Base-by-base conservation (phyloP, 2,113 vertebrate genomes). In the Brienomyrus brachyistius region DNA sequence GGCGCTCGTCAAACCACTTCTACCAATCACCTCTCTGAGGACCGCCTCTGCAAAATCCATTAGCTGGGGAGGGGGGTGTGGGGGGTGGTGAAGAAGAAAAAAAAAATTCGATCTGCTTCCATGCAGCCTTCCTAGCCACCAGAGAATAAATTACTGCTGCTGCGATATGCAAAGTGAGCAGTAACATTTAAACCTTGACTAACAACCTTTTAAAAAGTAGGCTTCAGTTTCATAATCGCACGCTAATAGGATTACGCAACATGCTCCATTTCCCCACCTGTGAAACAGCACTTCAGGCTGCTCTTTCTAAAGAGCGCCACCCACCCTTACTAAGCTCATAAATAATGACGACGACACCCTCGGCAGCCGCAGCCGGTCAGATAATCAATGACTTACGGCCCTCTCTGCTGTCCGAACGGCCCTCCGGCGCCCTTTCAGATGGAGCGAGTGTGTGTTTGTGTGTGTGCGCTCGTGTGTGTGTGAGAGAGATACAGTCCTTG, bases 181-280 rank as follows among this genome's bases (percentile, higher is more conserved):
- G 94, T 93, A 94, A 95, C 95, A 96, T 96, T 96, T 95, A 96
- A 95, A 95, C 94, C 93, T 94, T 95, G 94, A 96, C 95, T 95
- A 96, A 96, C 92, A 94, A 95, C 94, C 94, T 96, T 96, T 95
- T 94, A 94, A 96, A 93, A 93, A 94, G 93, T 90, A 77, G 92
- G 92, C 92, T 95, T 93, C 95, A 95, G 95, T 96, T 95, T 96
- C 93, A 94, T 59, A 90, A 95, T 94, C 94, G 94, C 92, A 93
- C 95, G 90, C 94, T 95, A 95, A 95, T 94, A 94, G 94, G 94
- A 95, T 96, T 95, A 95, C 92, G 92, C 91, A 94, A 91, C 91
- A 56, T 40, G 62, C 56, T 62, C 90, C 88, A 88, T 89, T 90
- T 86, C 84, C 90, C 86, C 90, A 92, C 91, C 91, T 91, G 90